phyloP scores from a whole-genome alignment of 2,888 invertebrate species.

The Heliconius hortense region DNA sequence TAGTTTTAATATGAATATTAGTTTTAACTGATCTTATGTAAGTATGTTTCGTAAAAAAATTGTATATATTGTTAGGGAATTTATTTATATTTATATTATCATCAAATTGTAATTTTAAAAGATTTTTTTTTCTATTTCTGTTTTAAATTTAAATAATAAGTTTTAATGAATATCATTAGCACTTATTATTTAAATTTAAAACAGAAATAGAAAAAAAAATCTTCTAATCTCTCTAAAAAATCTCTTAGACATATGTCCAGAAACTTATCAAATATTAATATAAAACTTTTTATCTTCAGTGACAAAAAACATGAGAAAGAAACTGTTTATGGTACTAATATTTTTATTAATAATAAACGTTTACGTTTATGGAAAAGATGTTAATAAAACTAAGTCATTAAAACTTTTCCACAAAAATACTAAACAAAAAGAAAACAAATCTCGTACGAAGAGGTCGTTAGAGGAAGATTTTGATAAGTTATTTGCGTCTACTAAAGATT shows the following conservation, averaged over 20 bases:
- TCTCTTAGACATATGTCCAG: too few relatives aligned
- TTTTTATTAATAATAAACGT: slow-evolving; percentile 59
- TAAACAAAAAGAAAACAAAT: slow-evolving; percentile 52
- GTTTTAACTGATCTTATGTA: slow-evolving; percentile 43
- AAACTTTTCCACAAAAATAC: slow-evolving; percentile 51
- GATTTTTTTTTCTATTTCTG: too few relatives aligned
- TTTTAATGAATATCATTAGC: too few relatives aligned
- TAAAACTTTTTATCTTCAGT: slow-evolving; percentile 51
- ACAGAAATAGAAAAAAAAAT: too few relatives aligned
- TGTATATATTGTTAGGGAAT: neutral
- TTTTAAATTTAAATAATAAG: neutral
- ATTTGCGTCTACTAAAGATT: slow-evolving; percentile 44
- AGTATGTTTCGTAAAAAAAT: slow-evolving; percentile 19
- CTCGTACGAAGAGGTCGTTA: slow-evolving; percentile 61
- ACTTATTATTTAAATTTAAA: too few relatives aligned
- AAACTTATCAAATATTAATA: neutral
- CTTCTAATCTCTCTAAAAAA: too few relatives aligned
- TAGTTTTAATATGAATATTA: slow-evolving; percentile 40
- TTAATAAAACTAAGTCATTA: slow-evolving; percentile 54
- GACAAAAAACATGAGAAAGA: slow-evolving; percentile 58
- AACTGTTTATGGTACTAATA: slow-evolving; percentile 54
- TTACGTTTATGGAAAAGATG: slow-evolving; percentile 56
- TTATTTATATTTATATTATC: neutral
- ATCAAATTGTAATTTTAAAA: too few relatives aligned
- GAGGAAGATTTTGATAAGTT: slow-evolving; percentile 53